These are phyloP conservation scores for Ataeniobius toweri DNA, from an alignment of 2,797 vertebrate genomes.

Conservation along the genomic window DNA sequence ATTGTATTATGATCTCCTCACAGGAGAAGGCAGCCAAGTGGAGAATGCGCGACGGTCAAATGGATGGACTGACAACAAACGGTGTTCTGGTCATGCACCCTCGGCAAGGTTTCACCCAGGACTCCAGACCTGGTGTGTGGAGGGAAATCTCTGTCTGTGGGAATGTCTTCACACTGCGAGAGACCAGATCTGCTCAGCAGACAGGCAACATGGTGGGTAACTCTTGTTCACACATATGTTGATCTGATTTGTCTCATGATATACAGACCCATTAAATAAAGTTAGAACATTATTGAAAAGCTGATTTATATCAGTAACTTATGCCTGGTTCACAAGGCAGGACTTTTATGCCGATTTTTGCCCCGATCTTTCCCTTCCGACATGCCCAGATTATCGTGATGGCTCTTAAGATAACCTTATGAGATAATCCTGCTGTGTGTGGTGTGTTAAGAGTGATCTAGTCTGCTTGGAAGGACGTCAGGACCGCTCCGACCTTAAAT, in stretches of 20 bases:
- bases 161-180: conserved; percentile 90
- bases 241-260: background rate
- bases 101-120: conserved; percentile 88
- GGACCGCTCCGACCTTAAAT: too few relatives aligned
- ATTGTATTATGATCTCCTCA: background rate
- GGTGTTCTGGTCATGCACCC: conserved; percentile 96
- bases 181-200: conserved; percentile 91
- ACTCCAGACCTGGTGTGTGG: conserved; percentile 92
- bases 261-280: background rate
- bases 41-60: conserved; percentile 90
- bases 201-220: conserved; percentile 89
- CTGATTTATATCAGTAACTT: background rate
- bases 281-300: background rate
- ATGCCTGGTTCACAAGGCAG: too few relatives aligned
- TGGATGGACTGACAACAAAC: conserved; percentile 97
- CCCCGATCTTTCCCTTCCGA: too few relatives aligned
- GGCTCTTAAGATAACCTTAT: too few relatives aligned
- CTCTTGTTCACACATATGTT: too few relatives aligned
- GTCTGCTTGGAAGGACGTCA: too few relatives aligned
- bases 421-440: too few relatives aligned
- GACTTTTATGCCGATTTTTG: too few relatives aligned
- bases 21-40: conserved; percentile 97
- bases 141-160: conserved; percentile 96
- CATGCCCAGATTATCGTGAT: too few relatives aligned
- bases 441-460: too few relatives aligned